Base-by-base conservation (phyloP, 2,888 invertebrate genomes). In the Psylliodes chrysocephalus region DNA sequence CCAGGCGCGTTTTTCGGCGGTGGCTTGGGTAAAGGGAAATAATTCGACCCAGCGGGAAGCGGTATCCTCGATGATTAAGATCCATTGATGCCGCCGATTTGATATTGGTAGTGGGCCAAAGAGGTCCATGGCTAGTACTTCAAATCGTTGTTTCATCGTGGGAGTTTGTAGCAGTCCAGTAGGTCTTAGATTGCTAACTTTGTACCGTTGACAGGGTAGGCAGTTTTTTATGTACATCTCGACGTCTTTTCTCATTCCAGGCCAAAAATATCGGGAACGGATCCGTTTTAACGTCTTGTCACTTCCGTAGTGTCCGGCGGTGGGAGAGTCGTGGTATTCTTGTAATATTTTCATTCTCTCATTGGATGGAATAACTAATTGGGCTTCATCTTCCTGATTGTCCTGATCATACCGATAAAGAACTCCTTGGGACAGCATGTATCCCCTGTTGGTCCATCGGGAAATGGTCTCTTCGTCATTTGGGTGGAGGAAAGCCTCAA, bases 151-250 rank as follows among this genome's bases (percentile, higher is more conserved):
- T 2, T 40, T 17, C 10, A 30, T 18, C 6, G 57, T 63, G 0
- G 77, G 71, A 0, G 75, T 77, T 55, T 74, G 73, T 1, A 76
- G 15, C 5, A 79, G 51, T 17, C 76, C 77, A 0, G 74, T 69
- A 0, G 78, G 75, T 55, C 73, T 71, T 25, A 66, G 40, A 42
- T 72, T 74, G 3, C 47, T 42, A 10, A 60, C 15, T 54, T 75
- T 77, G 49, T 72, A 78, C 3, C 71, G 14, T 33, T 77, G 76
- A 35, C 76, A 79, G 4, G 69, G 63, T 0, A 52, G n/a, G 42
- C 77, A 79, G 3, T 62, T 54, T 2, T 44, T 40, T 0, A 78
- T 57, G 52, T 77, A 60, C 0, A 68, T 52, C 0, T 56, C 30
- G 1, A 77, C 56, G 4, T 67, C 47, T 22, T 53, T 61, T n/a